A percentile compares a stretch with the other conserved stretches of the same genome.
phyloP scores from a whole-genome alignment of 2,888 invertebrate species.

The Orthosia gracilis region DNA sequence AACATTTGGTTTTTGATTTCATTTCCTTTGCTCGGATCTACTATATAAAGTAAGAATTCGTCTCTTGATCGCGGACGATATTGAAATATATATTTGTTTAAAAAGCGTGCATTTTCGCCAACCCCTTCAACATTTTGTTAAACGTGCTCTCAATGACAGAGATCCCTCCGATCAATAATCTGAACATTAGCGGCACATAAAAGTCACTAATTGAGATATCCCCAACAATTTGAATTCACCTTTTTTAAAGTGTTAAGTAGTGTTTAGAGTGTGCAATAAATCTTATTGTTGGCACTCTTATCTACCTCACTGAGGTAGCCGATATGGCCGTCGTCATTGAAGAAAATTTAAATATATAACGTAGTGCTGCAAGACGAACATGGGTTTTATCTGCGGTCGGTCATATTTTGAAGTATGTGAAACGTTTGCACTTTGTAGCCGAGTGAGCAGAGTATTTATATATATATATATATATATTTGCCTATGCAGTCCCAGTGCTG shows the following conservation, averaged over 20 bases:
- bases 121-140: constrained; percentile 6
- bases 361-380: constrained; percentile 54
- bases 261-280: constrained; percentile 86
- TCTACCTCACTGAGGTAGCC: constrained; percentile 84
- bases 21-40: neutral
- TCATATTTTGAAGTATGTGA: constrained; percentile 62
- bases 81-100: no score
- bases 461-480: no score
- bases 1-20: neutral
- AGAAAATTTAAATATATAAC: constrained; percentile 87
- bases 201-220: constrained; percentile 84
- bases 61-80: no score
- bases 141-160: constrained; percentile 23
- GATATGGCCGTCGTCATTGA: constrained; percentile 84
- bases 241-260: constrained; percentile 79
- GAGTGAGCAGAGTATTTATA: neutral
- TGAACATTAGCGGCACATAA: constrained; percentile 78
- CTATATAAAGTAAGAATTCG: neutral
- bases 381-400: constrained; percentile 54
- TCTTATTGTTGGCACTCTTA: constrained; percentile 86
- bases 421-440: constrained; percentile 20
- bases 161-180: constrained; percentile 58
- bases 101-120: neutral
- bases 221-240: constrained; percentile 78
- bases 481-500: no score